Evolutionary conservation across 2,888 invertebrate species (phyloP).

Genomic region (Rutpela maculata): DNA sequence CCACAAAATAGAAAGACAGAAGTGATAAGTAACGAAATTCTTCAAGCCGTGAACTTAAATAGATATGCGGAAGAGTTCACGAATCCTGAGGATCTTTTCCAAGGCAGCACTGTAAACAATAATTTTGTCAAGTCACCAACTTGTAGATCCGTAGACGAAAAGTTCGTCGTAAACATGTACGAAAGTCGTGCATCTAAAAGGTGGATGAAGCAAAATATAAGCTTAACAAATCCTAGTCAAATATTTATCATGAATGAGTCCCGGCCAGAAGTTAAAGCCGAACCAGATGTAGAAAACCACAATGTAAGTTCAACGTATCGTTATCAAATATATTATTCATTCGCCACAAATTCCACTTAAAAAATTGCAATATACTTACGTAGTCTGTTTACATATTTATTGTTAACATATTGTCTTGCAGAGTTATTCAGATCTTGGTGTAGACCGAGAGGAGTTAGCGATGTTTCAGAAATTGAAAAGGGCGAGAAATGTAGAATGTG

Average conservation of each 20-base stretch:
- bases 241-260: conserved; percentile 12
- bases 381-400: background rate
- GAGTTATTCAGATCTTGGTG: background rate
- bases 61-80: background rate
- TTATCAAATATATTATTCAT: conserved; percentile 20
- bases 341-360: background rate
- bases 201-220: conserved; percentile 48
- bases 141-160: conserved; percentile 36
- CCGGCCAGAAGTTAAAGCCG: conserved; percentile 9
- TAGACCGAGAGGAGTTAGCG: background rate
- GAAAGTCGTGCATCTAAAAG: conserved; percentile 56
- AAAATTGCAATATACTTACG: background rate
- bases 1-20: no score
- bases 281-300: conserved; percentile 2
- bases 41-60: background rate
- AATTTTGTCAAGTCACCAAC: background rate
- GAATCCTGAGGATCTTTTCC: background rate
- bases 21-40: background rate
- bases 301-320: conserved; percentile 22
- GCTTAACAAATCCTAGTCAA: background rate
- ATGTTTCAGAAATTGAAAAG: conserved; percentile 54
- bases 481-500: conserved; percentile 63
- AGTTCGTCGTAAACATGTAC: conserved; percentile 61
- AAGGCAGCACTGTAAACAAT: background rate
- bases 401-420: conserved; percentile 15